These are phyloP conservation scores for Diuraphis noxia DNA, from an alignment of 1,140 invertebrate species.

Conservation along the genomic window DNA sequence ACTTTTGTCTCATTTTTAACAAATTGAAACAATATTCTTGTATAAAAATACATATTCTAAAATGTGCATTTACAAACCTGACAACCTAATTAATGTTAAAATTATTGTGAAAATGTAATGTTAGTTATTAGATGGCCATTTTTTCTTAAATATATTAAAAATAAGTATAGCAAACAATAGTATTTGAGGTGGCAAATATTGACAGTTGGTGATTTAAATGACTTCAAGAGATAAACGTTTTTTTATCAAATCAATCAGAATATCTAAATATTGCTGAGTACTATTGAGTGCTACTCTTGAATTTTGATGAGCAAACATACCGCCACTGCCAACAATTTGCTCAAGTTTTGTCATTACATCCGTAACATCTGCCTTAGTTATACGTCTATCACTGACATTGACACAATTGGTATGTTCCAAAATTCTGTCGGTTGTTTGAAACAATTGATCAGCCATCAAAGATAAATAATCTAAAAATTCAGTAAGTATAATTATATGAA, in stretches of 20 bases:
- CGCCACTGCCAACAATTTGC: slow-evolving; percentile 14
- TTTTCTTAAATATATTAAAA: neutral
- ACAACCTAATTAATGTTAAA: neutral
- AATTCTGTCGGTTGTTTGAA: slow-evolving; percentile 35
- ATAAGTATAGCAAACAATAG: neutral
- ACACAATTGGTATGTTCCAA: slow-evolving; percentile 26
- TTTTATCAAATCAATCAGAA: slow-evolving; percentile 34
- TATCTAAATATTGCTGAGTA: slow-evolving; percentile 41
- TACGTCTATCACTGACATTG: neutral
- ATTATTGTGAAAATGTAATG: neutral
- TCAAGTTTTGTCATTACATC: slow-evolving; percentile 8
- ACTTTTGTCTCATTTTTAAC: neutral
- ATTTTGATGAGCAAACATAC: slow-evolving; percentile 25
- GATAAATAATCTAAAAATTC: slow-evolving; percentile 30
- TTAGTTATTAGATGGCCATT: neutral
- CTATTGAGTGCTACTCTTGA: neutral
- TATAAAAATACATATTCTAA: neutral
- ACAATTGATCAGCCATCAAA: slow-evolving; percentile 30
- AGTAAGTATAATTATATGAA: neutral
- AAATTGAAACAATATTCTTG: neutral
- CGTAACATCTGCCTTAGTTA: neutral
- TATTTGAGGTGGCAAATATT: neutral
- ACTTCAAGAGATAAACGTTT: slow-evolving; percentile 24
- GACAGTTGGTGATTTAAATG: neutral
- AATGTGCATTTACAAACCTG: neutral